A percentile compares a stretch with the other conserved stretches of the same genome.
Evolutionary conservation across 2,113 vertebrate genomes (phyloP).

Genomic region (Microcebus jonahi): DNA sequence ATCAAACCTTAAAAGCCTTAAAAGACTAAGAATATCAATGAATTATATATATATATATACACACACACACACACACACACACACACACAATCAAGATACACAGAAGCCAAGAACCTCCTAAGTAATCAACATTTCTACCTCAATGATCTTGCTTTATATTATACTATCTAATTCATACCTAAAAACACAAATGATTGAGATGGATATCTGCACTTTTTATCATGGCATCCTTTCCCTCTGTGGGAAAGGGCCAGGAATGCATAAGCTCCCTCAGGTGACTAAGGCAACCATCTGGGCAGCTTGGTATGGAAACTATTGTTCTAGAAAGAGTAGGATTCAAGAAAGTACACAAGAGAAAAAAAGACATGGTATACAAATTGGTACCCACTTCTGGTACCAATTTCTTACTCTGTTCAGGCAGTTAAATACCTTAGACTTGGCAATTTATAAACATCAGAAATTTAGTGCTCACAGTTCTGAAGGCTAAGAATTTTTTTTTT

Average conservation of each 20-base stretch:
- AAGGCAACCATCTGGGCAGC: neutral
- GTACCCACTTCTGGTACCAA: neutral
- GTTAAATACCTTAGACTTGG: neutral
- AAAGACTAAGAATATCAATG: neutral
- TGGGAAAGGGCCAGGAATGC: neutral
- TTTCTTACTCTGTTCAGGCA: neutral
- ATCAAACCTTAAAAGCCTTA: neutral
- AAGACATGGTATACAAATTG: fast-evolving
- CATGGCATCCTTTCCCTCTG: neutral
- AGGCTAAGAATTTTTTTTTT: neutral
- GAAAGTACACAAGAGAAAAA: neutral
- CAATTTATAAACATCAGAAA: neutral
- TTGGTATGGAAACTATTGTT: neutral
- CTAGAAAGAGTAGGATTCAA: neutral
- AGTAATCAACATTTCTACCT: neutral
- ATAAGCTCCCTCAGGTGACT: neutral
- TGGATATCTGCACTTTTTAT: neutral
- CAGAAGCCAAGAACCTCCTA: neutral
- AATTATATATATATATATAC: neutral
- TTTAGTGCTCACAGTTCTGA: neutral
- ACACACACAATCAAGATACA: no score
- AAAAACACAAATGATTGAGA: neutral
- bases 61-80: no score
- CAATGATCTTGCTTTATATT: neutral
- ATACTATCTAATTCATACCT: neutral